A percentile compares a stretch with the other conserved stretches of the same genome.
Evolutionary conservation across 2,113 vertebrate genomes (phyloP).

Genomic region (Onychorhynchus coronatus): DNA sequence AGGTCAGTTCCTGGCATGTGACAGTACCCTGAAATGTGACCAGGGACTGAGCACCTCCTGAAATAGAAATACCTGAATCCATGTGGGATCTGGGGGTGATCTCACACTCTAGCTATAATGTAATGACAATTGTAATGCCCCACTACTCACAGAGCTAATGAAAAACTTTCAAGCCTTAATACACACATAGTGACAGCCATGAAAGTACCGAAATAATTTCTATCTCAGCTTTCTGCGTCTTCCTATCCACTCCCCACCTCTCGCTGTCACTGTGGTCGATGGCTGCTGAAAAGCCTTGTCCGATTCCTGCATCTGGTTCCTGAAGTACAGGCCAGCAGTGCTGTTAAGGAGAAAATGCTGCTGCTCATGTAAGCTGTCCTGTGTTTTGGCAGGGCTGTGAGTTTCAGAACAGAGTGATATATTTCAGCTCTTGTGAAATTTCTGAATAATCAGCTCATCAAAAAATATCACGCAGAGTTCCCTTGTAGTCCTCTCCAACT

Average conservation of each 20-base stretch:
- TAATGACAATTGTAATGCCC: neutral
- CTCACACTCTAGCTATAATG: neutral
- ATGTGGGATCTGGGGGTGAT: neutral
- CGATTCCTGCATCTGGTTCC: neutral
- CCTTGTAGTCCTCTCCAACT: conserved; percentile 52
- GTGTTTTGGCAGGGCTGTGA: conserved; percentile 3
- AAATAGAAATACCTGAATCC: neutral
- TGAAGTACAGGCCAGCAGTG: neutral
- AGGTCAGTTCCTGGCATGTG: neutral
- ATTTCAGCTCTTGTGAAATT: conserved; percentile 49
- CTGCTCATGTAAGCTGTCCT: conserved; percentile 42
- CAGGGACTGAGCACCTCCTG: neutral
- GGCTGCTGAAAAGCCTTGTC: conserved; percentile 12
- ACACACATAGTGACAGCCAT: neutral
- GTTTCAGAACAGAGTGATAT: conserved; percentile 42
- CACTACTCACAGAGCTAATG: neutral
- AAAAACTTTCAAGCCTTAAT: neutral
- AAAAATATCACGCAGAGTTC: conserved; percentile 58
- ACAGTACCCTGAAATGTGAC: neutral
- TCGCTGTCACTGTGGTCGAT: neutral
- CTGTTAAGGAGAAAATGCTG: conserved; percentile 5
- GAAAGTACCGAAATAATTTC: neutral
- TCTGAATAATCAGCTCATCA: conserved; percentile 66
- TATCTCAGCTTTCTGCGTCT: neutral
- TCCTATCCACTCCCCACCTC: neutral